Evolutionary conservation across 2,797 vertebrate species (phyloP).

Genomic region (Sternotherus odoratus): DNA sequence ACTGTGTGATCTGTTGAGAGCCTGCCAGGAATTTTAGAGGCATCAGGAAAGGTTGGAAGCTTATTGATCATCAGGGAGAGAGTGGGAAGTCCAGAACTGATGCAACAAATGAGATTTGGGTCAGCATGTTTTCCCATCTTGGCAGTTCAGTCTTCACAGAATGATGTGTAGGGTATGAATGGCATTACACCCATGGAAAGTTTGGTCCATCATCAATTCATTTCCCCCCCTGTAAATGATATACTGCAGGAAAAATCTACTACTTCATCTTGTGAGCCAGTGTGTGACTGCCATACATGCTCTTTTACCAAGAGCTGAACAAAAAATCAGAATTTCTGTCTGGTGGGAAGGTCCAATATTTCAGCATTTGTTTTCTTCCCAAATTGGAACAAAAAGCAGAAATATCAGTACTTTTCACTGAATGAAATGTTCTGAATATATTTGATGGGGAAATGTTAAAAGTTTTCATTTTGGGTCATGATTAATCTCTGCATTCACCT

Average conservation of each 20-base stretch:
- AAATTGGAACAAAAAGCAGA: neutral
- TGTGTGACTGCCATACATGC: neutral
- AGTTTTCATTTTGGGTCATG: neutral
- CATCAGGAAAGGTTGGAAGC: neutral
- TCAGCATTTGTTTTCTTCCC: neutral
- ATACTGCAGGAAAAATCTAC: neutral
- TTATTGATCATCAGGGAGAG: neutral
- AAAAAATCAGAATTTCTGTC: neutral
- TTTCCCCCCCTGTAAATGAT: neutral
- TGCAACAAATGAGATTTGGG: neutral
- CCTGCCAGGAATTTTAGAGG: neutral
- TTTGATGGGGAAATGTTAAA: neutral
- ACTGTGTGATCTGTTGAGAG: neutral
- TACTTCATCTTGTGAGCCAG: neutral
- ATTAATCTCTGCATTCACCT: neutral
- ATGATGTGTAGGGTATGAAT: neutral
- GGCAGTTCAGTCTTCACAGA: neutral
- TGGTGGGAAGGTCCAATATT: neutral
- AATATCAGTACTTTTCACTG: neutral
- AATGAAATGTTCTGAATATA: neutral
- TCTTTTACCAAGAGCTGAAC: neutral
- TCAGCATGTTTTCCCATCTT: neutral
- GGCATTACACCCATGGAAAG: neutral
- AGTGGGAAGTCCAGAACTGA: neutral
- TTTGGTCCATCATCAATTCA: neutral